Evolutionary conservation across 2,888 invertebrate species (phyloP), one percentile per base, ranked within the genome.

Genomic region (Drosophila helvetica): DNA sequence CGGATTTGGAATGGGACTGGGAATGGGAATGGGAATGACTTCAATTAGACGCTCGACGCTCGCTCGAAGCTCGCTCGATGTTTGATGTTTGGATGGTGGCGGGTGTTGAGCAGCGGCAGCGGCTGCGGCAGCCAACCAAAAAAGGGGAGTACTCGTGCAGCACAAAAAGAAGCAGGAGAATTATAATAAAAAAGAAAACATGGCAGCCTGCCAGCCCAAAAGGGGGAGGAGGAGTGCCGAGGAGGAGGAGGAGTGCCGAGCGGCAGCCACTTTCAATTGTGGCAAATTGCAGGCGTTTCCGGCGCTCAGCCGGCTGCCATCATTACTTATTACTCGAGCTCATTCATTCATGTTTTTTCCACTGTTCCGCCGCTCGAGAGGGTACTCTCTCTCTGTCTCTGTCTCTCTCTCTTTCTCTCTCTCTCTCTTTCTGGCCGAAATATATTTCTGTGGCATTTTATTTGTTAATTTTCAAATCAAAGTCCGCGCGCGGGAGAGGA

Each of bases 261-360:
- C 56, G 75, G 84, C 82, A 82, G 89, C 89, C 89, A 85, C 88
- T 86, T 89, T 89, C 83, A 86, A 89, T 86, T 86, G 85, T 86
- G 83, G 88, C 83, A 89, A 86, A 86, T 86, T 86, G 83, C 89
- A 86, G 86, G 89, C 85, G 88, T 87, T 89, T 89, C 89, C 89
- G 89, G 73, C 62, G 65, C 75, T 60, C 59, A 42, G 61, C 61
- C 70, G 69, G 77, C 88, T 89, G 90, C 90, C 90, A 89, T 89
- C 86, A 90, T 87, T 86, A 75, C 70, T 77, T 62, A 75, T 75
- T 73, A 73, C 60, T 75, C 68, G 52, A 67, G 53, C 59, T 72
- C 56, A 27, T 38, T 38, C 38, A 38, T 38, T 38, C 38, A 38
- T 38, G 33, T 38, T 38, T 38, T 38, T 15, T 38, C 33, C 33